phyloP scores from a whole-genome alignment of 2,888 invertebrate genomes.

The Nomada ferruginata region DNA sequence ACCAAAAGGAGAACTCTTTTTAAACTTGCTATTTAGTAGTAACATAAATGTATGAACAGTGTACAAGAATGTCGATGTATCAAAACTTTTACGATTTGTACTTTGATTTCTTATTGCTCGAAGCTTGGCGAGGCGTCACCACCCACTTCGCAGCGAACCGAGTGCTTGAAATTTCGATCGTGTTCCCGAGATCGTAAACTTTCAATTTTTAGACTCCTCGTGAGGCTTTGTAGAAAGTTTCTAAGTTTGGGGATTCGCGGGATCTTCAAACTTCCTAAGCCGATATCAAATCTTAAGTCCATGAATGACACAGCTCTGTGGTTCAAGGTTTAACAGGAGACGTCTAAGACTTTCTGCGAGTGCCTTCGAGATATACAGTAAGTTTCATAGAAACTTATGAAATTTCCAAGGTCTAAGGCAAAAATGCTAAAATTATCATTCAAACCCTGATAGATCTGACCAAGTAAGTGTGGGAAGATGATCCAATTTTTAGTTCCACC shows the following conservation, averaged over 20 bases:
- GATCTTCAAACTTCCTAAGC: conserved; percentile 43
- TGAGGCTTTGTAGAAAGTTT: not conserved
- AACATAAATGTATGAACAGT: not conserved
- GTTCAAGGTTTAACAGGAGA: not conserved
- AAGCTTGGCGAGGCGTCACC: conserved; percentile 1
- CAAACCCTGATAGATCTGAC: no score
- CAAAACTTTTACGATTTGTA: not conserved
- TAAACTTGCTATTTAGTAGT: not conserved
- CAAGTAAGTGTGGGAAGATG: no score
- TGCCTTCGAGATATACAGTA: not conserved
- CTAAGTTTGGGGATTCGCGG: conserved; percentile 6
- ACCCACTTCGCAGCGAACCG: conserved; percentile 9
- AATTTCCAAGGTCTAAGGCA: not conserved
- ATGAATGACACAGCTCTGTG: conserved; percentile 33
- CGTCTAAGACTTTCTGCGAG: conserved; percentile 10
- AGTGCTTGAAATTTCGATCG: conserved; percentile 12
- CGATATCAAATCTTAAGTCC: conserved; percentile 48
- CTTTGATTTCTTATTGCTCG: conserved; percentile 1
- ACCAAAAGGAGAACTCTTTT: not conserved
- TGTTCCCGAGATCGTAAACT: conserved; percentile 5
- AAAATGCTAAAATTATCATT: not conserved
- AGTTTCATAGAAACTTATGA: not conserved
- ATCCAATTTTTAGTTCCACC: no score
- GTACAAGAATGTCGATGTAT: not conserved
- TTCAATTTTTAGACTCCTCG: conserved; percentile 35